Conservation (phyloP, 2,888 invertebrate species). For the Drosophila borborema region DNA sequence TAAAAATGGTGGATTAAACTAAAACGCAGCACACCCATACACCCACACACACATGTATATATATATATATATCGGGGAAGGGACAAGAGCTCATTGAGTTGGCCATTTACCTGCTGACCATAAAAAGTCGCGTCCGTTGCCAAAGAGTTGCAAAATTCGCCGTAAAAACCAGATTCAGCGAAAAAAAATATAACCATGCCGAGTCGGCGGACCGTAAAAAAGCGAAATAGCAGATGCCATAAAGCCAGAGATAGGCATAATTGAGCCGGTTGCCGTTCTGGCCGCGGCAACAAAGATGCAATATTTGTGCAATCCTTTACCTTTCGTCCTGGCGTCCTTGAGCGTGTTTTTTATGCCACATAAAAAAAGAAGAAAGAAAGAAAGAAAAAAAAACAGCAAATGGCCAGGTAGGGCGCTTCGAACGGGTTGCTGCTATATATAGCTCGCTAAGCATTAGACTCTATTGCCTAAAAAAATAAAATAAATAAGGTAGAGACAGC, state of each 20-base stretch:
- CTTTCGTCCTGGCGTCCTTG: slow-evolving; percentile 70
- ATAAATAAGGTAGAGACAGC: background rate
- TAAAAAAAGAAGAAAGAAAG: background rate
- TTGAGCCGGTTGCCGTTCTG: slow-evolving; percentile 43
- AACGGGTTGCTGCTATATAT: slow-evolving; percentile 57
- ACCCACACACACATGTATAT: background rate
- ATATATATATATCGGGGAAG: background rate
- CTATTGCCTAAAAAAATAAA: too few species aligned
- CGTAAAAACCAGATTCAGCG: slow-evolving; percentile 70
- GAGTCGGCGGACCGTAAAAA: slow-evolving; percentile 6
- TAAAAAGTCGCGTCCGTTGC: slow-evolving; percentile 63
- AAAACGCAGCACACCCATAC: slow-evolving; percentile 33
- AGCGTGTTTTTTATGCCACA: slow-evolving; percentile 57
- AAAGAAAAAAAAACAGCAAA: background rate
- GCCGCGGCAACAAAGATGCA: slow-evolving; percentile 70
- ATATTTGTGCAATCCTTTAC: slow-evolving; percentile 83
- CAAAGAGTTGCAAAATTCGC: slow-evolving; percentile 74
- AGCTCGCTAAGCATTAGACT: slow-evolving; percentile 1
- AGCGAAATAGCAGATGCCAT: slow-evolving; percentile 48
- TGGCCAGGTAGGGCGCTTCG: slow-evolving; percentile 56
- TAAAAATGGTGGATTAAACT: slow-evolving; percentile 77
- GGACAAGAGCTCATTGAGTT: slow-evolving; percentile 38
- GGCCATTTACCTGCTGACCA: slow-evolving; percentile 55
- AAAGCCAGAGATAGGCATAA: slow-evolving; percentile 49
- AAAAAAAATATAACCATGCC: slow-evolving; percentile 42